These are phyloP conservation scores for Xiphydria camelus DNA, from an alignment of 2,888 invertebrate genomes.

Conservation along the genomic window DNA sequence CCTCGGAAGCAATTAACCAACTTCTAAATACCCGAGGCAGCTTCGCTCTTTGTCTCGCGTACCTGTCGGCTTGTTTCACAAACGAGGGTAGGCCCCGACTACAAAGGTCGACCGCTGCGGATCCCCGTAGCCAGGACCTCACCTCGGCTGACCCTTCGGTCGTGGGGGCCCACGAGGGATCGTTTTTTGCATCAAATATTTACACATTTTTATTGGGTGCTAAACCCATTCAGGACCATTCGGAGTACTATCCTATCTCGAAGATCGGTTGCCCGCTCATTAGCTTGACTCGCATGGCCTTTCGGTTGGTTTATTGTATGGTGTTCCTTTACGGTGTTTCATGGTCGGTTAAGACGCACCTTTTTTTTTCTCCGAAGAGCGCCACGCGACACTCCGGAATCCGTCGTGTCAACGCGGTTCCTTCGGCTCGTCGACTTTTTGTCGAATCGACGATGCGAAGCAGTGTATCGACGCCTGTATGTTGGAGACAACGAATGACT, in stretches of 20 bases:
- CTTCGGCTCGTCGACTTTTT: too few species aligned
- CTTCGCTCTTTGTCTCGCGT: constrained; percentile 46
- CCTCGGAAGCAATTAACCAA: constrained; percentile 54
- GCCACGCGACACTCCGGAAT: constrained; percentile 36
- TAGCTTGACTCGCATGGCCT: constrained; percentile 22
- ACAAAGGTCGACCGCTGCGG: constrained; percentile 41
- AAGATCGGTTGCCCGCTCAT: constrained; percentile 32
- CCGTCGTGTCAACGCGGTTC: too few species aligned
- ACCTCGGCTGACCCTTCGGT: constrained; percentile 7
- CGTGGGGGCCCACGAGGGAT: constrained; percentile 7
- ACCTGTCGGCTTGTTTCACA: constrained; percentile 55
- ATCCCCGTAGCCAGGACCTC: too few species aligned
- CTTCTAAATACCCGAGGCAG: constrained; percentile 40
- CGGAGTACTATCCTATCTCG: constrained; percentile 24
- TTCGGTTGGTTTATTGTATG: constrained; percentile 25
- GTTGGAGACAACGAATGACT: too few species aligned
- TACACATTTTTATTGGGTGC: constrained; percentile 53
- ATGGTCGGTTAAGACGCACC: constrained; percentile 4
- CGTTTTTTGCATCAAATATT: constrained; percentile 47
- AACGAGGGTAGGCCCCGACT: constrained; percentile 49
- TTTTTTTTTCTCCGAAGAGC: neutral
- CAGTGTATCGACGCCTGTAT: too few species aligned
- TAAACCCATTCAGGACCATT: constrained; percentile 42
- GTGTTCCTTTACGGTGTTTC: constrained; percentile 12
- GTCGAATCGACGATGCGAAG: too few species aligned